A percentile compares a stretch with the other conserved stretches of the same genome.
These are phyloP conservation scores for Pholis gunnellus DNA, from an alignment of 2,113 vertebrate genomes.

Conservation along the genomic window DNA sequence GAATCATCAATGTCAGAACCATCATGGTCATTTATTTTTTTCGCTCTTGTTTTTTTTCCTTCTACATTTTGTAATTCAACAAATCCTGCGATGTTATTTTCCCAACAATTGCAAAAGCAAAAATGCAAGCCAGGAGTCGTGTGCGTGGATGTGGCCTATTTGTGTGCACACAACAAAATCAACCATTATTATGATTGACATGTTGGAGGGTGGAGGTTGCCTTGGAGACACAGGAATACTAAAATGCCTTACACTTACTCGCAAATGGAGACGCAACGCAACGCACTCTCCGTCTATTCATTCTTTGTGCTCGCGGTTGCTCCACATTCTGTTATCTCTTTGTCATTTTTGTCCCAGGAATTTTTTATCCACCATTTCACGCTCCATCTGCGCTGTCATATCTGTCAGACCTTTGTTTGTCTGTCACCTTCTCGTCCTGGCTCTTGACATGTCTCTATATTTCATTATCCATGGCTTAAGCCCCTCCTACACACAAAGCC, in stretches of 20 bases:
- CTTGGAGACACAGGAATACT: constrained; percentile 74
- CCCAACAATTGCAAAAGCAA: not conserved
- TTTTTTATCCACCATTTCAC: constrained; percentile 46
- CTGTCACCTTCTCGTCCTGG: constrained; percentile 46
- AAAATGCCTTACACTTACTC: constrained; percentile 66
- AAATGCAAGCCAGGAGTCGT: constrained; percentile 23
- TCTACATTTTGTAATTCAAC: not conserved
- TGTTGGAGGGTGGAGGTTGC: constrained; percentile 66
- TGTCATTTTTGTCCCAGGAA: constrained; percentile 22
- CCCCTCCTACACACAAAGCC: constrained; percentile 26
- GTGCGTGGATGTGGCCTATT: constrained; percentile 45
- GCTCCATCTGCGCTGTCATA: constrained; percentile 45
- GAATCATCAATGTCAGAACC: constrained; percentile 55
- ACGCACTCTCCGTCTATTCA: constrained; percentile 26
- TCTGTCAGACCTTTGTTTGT: constrained; percentile 30
- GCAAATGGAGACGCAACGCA: constrained; percentile 45
- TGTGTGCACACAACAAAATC: constrained; percentile 52
- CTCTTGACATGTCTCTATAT: constrained; percentile 58
- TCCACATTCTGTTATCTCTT: constrained; percentile 17
- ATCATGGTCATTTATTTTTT: constrained; percentile 16
- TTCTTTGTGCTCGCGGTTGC: constrained; percentile 25
- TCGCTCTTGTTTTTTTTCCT: not conserved
- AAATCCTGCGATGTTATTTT: constrained; percentile 5
- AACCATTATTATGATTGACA: constrained; percentile 65
- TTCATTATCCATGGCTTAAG: constrained; percentile 59